Base-by-base conservation (phyloP, 2,888 invertebrate species). In the Steinernema hermaphroditum region DNA sequence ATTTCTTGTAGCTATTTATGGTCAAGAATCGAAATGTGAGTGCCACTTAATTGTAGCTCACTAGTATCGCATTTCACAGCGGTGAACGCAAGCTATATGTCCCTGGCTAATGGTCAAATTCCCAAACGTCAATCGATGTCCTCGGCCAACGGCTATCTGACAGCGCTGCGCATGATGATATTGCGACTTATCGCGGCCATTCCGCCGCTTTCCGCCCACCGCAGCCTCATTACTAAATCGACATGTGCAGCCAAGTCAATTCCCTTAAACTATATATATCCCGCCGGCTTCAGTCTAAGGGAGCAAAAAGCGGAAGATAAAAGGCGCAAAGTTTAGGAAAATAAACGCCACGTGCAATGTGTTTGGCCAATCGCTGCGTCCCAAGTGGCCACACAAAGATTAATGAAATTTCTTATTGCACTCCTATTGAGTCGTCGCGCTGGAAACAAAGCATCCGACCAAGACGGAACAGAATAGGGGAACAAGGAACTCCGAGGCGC, bases 391-490 rank as follows among this genome's bases (percentile, higher is more conserved):
- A n/a, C 6, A 46, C 4, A 6, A 46, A 46, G 46, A 46, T 46
- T 46, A 46, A 46, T 46, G 46, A 46, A 46, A 46, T 46, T 46
- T 46, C 46, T 46, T 19, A 16, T 46, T 46, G 46, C 46, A 9
- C 46, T 46, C 46, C 46, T 46, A 46, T 46, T 46, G 8, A 6
- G 12, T 37, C 37, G 37, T 12, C 4, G 37, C 37, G 37, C 4
- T 37, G 6, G 37, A 37, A 37, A 37, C 37, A 37, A 37, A 37
- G 12, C 37, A 37, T 4, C 37, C 12, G 6, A 12, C 12, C 37
- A 12, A 4, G 37, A 8, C 37, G 37, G 12, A 37, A 37, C 6
- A 12, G 12, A 37, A 4, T 37, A 4, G 37, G 12, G 4, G 37
- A 12, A 37, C 37, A 37, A 37, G 37, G 37, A 37, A 37, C 37